Base-by-base conservation (phyloP, 2,113 vertebrate genomes). In the Sisor rabdophorus region DNA sequence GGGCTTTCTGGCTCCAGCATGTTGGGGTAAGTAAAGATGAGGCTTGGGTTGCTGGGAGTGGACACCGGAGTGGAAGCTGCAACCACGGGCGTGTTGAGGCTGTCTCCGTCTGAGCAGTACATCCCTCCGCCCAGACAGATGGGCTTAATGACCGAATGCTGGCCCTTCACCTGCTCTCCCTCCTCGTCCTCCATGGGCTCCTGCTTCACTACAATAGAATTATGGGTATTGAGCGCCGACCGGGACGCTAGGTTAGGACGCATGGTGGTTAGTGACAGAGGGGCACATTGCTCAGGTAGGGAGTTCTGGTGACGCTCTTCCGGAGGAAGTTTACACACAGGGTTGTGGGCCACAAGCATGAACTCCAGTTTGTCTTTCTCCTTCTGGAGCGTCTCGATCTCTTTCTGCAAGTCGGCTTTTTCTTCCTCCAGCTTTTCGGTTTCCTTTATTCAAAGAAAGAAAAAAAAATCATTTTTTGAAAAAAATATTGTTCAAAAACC, bases 311-410 rank as follows among this genome's bases (percentile, higher is more conserved):
- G 90, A 70, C 89, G 90, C 15, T 97, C 95, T 1, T 97, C 95
- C 0, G 91, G 89, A 64, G 94, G 95, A 84, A 99, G 93, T 87
- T 99, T 99, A 87, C 98, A 99, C 81, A 96, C 90, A 0, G 97
- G 95, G 73, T 96, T 95, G 52, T 99, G 98, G 74, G 98, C 98
- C 28, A 98, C 96, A 83, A 99, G 84, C 95, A 99, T 97, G 89
- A 99, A 99, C 84, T 98, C 96, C 89, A 99, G 89, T 90, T 98
- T 98, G 85, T 99, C 98, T 81, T 98, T 99, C 90, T 99, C 98
- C 78, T 99, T 99, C 90, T 97, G 95, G 74, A 99, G 88, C 70
- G 87, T 94, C 28, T 97, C 96, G 0, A 99, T 99, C 89, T 98
- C 97, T 24, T 98, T 98, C 88, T 99, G 97, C 81, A 99, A 88